A percentile compares a stretch with the other conserved stretches of the same genome.
phyloP scores from a whole-genome alignment of 2,797 vertebrate species.

The Hylomyscus alleni region DNA sequence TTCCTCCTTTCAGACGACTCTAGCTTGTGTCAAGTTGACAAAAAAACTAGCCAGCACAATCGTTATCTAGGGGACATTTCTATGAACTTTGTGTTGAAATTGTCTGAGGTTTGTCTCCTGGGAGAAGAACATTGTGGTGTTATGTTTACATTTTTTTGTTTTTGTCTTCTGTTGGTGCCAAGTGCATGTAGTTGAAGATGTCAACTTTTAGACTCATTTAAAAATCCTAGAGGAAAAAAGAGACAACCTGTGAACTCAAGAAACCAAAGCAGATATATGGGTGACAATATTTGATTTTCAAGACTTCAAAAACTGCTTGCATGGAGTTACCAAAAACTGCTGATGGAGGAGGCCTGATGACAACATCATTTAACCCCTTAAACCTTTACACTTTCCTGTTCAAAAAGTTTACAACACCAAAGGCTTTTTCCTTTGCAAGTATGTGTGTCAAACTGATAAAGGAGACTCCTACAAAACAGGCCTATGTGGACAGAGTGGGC shows the following conservation, averaged over 20 bases:
- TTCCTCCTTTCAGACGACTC: not conserved
- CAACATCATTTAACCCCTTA: not conserved
- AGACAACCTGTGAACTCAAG: constrained; percentile 18
- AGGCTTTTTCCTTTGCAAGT: not conserved
- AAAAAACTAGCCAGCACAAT: not conserved
- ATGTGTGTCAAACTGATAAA: not conserved
- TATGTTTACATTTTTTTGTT: not conserved
- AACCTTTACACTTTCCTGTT: not conserved
- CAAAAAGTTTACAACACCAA: constrained; percentile 19
- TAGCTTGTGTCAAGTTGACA: not conserved
- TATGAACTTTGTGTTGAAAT: not conserved
- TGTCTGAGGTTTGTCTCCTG: not conserved
- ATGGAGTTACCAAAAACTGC: not conserved
- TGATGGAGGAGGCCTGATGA: not conserved
- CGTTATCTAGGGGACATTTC: not conserved
- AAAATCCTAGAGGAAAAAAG: not conserved
- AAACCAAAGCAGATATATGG: constrained; percentile 13
- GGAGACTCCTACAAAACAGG: not conserved
- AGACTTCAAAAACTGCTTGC: not conserved
- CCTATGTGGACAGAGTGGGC: not conserved
- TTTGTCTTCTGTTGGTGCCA: not conserved
- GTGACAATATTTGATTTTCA: not conserved
- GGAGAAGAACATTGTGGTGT: not conserved
- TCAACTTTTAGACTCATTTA: not conserved
- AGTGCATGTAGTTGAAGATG: not conserved